Conservation (phyloP, 2,797 vertebrate genomes). For the Schizopygopsis malacanthus region DNA sequence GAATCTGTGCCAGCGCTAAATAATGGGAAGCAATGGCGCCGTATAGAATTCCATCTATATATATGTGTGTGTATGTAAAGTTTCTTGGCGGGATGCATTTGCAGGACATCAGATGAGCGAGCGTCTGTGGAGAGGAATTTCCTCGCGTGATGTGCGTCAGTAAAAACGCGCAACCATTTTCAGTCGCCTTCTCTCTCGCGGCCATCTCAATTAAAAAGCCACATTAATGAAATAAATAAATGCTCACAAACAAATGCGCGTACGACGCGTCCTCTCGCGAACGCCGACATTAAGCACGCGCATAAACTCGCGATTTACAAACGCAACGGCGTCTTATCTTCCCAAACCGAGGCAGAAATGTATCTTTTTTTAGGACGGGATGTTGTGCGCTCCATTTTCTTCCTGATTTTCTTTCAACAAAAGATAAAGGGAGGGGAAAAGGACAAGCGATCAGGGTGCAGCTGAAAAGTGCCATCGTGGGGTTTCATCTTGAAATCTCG, state of each 20-base stretch:
- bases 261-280: conserved; percentile 38
- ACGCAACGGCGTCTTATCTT: conserved; percentile 15
- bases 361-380: conserved; percentile 39
- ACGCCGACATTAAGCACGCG: conserved; percentile 54
- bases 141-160: conserved; percentile 81
- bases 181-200: conserved; percentile 81
- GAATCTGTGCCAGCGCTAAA: conserved; percentile 8
- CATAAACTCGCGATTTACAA: background rate
- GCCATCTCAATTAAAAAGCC: conserved; percentile 84
- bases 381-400: conserved; percentile 75
- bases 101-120: conserved; percentile 78
- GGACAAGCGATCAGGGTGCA: conserved; percentile 72
- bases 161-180: conserved; percentile 84
- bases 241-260: conserved; percentile 76
- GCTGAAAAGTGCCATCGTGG: conserved; percentile 80
- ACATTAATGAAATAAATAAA: conserved; percentile 84
- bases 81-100: conserved; percentile 63
- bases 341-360: background rate
- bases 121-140: conserved; percentile 81
- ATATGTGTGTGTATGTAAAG: conserved; percentile 45
- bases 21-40: background rate
- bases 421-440: conserved; percentile 80
- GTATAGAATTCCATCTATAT: background rate
- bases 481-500: conserved; percentile 79
- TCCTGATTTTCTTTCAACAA: conserved; percentile 79